Conservation (phyloP, 2,113 vertebrate genomes). For the Lethenteron reissneri region DNA sequence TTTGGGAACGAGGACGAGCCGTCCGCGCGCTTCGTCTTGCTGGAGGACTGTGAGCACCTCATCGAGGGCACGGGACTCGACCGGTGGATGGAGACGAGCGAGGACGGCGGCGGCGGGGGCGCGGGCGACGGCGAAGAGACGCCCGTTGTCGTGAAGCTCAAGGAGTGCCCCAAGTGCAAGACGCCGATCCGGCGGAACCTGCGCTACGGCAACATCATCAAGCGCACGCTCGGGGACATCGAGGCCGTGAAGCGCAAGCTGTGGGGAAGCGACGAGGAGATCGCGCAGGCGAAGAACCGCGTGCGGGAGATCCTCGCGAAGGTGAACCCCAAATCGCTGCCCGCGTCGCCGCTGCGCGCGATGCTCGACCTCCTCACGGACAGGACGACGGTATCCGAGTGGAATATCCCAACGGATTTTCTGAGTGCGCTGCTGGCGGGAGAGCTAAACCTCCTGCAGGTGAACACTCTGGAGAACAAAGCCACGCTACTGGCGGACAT, state of each 20-base stretch:
- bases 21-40: constrained; percentile 42
- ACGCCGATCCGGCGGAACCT: constrained; percentile 57
- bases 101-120: neutral
- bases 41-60: constrained; percentile 56
- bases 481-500: constrained; percentile 11
- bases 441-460: too few relatives aligned
- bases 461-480: too few relatives aligned
- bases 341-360: too few relatives aligned
- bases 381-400: too few relatives aligned
- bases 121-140: too few relatives aligned
- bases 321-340: too few relatives aligned
- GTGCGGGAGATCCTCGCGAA: too few relatives aligned
- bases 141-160: constrained; percentile 32
- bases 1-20: constrained; percentile 61
- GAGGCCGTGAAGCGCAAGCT: constrained; percentile 52
- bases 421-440: too few relatives aligned
- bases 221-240: constrained; percentile 44
- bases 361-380: too few relatives aligned
- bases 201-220: constrained; percentile 51
- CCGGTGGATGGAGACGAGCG: constrained; percentile 34
- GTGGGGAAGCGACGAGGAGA: constrained; percentile 24
- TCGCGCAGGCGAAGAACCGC: constrained; percentile 7
- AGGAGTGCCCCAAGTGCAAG: constrained; percentile 54
- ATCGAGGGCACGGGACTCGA: constrained; percentile 49
- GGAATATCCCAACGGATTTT: too few relatives aligned